These are phyloP conservation scores for Embiotoca jacksoni DNA, from an alignment of 2,113 vertebrate genomes.

Conservation along the genomic window DNA sequence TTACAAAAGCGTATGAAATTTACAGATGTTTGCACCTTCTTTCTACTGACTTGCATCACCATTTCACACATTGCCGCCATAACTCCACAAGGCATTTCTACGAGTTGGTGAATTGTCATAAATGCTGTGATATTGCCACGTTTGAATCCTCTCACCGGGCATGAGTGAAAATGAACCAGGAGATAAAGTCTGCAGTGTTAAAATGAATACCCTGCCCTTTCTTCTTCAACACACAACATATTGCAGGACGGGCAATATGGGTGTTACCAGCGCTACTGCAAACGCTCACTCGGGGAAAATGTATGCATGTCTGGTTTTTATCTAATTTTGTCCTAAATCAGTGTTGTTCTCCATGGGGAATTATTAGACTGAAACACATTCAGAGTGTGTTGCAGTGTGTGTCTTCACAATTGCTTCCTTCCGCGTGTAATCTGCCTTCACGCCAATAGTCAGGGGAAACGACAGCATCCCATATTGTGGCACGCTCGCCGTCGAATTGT, in stretches of 20 bases:
- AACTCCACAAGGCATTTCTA: slow-evolving; percentile 4
- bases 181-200: slow-evolving; percentile 58
- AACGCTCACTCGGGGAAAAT: slow-evolving; percentile 1
- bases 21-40: too few relatives aligned
- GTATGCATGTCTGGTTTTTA: slow-evolving; percentile 5
- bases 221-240: slow-evolving; percentile 23
- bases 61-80: slow-evolving; percentile 8
- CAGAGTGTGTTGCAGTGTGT: background rate
- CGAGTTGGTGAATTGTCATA: slow-evolving; percentile 25
- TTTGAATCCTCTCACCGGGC: slow-evolving; percentile 49
- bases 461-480: slow-evolving; percentile 52
- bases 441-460: slow-evolving; percentile 37
- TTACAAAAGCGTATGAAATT: too few relatives aligned
- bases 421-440: slow-evolving; percentile 56
- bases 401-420: slow-evolving; percentile 36
- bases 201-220: slow-evolving; percentile 60
- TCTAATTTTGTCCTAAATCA: slow-evolving; percentile 12
- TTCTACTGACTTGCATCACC: background rate
- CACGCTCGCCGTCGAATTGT: slow-evolving; percentile 52
- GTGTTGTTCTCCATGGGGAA: background rate
- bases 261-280: slow-evolving; percentile 11
- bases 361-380: slow-evolving; percentile 22
- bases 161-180: slow-evolving; percentile 69
- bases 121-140: slow-evolving; percentile 53
- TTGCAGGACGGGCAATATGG: slow-evolving; percentile 15